Evolutionary conservation across 1,140 invertebrate species (phyloP).

Genomic region (Drosophila sturtevanti): DNA sequence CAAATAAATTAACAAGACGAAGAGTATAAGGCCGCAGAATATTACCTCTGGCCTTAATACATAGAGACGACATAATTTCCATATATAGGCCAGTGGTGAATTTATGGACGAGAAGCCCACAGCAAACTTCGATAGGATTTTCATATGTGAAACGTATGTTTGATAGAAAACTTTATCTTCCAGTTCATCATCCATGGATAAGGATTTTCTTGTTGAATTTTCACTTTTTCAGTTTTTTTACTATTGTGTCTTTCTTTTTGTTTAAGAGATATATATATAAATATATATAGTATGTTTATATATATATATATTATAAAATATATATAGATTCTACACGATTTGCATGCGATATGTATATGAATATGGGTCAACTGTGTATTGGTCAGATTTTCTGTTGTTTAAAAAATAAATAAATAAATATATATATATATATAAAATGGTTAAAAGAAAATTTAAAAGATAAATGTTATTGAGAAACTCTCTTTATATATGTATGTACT

Average conservation of each 20-base stretch:
- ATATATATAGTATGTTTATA: neutral
- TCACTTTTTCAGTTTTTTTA: constrained; percentile 32
- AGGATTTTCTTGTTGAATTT: constrained; percentile 13
- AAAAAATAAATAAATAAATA: no score
- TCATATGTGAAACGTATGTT: constrained; percentile 92
- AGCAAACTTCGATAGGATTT: constrained; percentile 90
- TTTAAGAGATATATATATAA: constrained; percentile 14
- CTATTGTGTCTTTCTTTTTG: constrained; percentile 37
- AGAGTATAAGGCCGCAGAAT: constrained; percentile 86
- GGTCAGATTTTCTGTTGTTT: neutral
- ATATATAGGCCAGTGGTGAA: constrained; percentile 87
- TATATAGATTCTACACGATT: neutral
- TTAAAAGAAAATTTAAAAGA: neutral
- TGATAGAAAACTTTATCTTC: constrained; percentile 93
- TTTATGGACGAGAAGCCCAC: constrained; percentile 87
- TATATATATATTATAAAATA: neutral
- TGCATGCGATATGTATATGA: constrained; percentile 4
- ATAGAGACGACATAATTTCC: constrained; percentile 89
- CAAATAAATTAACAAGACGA: constrained; percentile 89
- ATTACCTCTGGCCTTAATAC: constrained; percentile 90
- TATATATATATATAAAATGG: neutral
- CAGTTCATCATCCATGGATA: constrained; percentile 92
- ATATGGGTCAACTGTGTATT: neutral
- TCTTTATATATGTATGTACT: neutral
- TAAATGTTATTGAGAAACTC: neutral